Evolutionary conservation across 2,113 vertebrate genomes (phyloP), one percentile per base, ranked within the genome.

Genomic region (Hyperopisus bebe): DNA sequence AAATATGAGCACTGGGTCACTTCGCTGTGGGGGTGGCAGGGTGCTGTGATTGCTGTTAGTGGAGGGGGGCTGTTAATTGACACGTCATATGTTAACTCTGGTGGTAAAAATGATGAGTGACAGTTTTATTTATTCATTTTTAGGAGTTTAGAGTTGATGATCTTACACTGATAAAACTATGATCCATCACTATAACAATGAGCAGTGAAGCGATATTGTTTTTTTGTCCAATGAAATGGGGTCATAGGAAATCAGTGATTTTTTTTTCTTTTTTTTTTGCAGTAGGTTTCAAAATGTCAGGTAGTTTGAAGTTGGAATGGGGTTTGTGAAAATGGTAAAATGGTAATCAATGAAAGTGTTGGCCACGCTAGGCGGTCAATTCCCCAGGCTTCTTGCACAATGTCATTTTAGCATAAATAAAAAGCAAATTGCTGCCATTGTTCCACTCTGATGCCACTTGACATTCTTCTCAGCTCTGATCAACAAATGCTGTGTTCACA

Each of bases 201-300:
- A 11, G 21, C 50, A 42, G 53, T 62, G n/a, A 62, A 55, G 31
- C 50, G 7, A 86, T 21, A 51, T 17, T 62, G n/a, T 35, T 42
- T 87, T 53, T 53, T 42, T 62, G 13, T 51, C 35, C 50, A 88
- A 24, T 88, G 86, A 62, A 42, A 58, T 55, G 86, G 62, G 86
- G 85, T 53, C 48, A n/a, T 11, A 31, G 84, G n/a, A 53, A 86
- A 86, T 86, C 15, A 51, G 85, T 86, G n/a, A 0, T 35, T 86
- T 31, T 11, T 27, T 46, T 46, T 83, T 83, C n/a, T n/a, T 17
- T 0, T 21, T 77, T 27, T 85, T 44, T 21, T 46, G 82, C 42
- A 85, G n/a, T 47, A 47, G 82, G 82, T 47, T 84, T 84, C 9
- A 84, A 84, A 84, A 84, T 84, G 82, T 84, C 82, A 84, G 82